Conservation (phyloP, 2,113 vertebrate genomes). For the Corapipo altera region DNA sequence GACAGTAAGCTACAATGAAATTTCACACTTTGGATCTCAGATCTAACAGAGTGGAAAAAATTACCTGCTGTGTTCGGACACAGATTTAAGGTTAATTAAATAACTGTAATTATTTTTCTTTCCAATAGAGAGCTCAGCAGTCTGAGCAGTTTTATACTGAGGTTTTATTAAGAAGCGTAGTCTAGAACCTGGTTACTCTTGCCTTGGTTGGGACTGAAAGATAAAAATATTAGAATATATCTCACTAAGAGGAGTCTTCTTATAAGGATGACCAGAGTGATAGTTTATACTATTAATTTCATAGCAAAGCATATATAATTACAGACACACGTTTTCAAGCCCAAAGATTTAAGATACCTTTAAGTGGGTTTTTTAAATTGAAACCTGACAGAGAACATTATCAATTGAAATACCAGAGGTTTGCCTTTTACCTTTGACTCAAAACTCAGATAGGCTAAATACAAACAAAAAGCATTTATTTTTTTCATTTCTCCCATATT, state of each 20-base stretch:
- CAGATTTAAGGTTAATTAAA: background rate
- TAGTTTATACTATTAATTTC: background rate
- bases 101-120: slow-evolving; percentile 6
- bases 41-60: background rate
- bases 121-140: background rate
- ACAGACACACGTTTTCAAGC: background rate
- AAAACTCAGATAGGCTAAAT: background rate
- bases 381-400: background rate
- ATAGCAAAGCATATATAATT: background rate
- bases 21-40: background rate
- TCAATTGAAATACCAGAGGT: background rate
- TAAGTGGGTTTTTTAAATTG: background rate
- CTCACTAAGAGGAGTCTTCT: background rate
- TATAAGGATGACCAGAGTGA: background rate
- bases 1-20: background rate
- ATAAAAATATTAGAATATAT: background rate
- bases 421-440: background rate
- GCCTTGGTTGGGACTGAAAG: background rate
- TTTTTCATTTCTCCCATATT: background rate
- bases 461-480: background rate
- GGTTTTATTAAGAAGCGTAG: background rate
- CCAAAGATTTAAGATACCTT: background rate
- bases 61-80: background rate
- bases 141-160: background rate
- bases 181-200: background rate